Evolutionary conservation across 2,888 invertebrate species (phyloP), one percentile per base, ranked within the genome.

Genomic region (Panzeria rudis): DNA sequence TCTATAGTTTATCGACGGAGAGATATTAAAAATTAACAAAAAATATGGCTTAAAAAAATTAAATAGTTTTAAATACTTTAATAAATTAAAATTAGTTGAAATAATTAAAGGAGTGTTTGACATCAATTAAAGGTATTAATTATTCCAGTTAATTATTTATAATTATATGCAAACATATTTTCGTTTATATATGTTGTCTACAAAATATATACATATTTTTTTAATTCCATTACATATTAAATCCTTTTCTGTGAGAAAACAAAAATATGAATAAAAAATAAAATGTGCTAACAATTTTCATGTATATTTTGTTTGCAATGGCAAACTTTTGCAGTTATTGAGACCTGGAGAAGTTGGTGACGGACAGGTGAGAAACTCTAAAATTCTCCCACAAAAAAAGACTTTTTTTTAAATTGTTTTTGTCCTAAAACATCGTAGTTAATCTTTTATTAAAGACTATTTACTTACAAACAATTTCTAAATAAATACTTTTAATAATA

Each of bases 341-440:
- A 95, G 96, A 93, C 96, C 96, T 92, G 96, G 96, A 93, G 96
- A 96, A 94, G 94, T 96, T 93, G 95, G 91, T 89, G 91, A 95
- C 93, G 93, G 94, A 93, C 95, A 96, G 96, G 96, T 96, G 92
- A 92, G 92, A 90, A 78, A 50, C 54, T 17, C 25, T 52, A 2
- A 66, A 68, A 93, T 93, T 93, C 93, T 77, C 66, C 15, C 9
- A 72, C 9, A 50, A 69, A 29, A 15, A 54, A 47, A 41, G 13
- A 6, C 47, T n/a, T 23, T 50, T 41, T 15, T 17, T 29, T n/a
- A n/a, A n/a, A 11, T 66, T 75, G 20, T 41, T 79, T 17, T 38
- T 56, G 15, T 59, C 38, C 47, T 80, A 29, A 66, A 59, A 47
- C 54, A 23, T n/a, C 9, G 52, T 64, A 76, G 54, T 50, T 76